These are phyloP conservation scores for Cinara cedri DNA, from an alignment of 2,888 invertebrate genomes.

Conservation along the genomic window DNA sequence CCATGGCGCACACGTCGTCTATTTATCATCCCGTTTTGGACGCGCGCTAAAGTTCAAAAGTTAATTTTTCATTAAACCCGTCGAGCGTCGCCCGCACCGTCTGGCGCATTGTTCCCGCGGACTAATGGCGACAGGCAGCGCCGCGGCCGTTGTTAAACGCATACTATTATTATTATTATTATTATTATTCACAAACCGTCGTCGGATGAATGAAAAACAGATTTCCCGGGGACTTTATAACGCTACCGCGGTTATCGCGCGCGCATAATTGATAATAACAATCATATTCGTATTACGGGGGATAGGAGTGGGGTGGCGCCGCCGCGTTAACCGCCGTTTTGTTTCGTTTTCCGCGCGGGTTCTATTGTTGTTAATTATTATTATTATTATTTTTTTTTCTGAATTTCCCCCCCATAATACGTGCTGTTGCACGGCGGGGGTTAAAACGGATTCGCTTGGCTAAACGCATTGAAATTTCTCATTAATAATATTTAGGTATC, in stretches of 20 bases:
- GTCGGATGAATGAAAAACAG: slow-evolving; percentile 32
- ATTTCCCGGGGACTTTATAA: slow-evolving; percentile 4
- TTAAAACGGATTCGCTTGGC: background rate
- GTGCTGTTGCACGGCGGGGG: too few relatives aligned
- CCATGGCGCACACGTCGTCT: background rate
- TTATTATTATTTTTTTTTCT: too few relatives aligned
- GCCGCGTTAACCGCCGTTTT: background rate
- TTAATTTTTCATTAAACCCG: slow-evolving; percentile 48
- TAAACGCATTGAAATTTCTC: background rate
- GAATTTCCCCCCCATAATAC: background rate
- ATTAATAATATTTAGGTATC: too few relatives aligned
- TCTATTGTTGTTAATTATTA: too few relatives aligned
- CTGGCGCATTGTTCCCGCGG: background rate
- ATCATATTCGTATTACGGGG: too few relatives aligned
- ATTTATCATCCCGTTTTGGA: slow-evolving; percentile 34
- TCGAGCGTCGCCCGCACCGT: background rate
- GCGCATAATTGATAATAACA: background rate
- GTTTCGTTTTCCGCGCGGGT: slow-evolving; percentile 6
- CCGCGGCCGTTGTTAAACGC: background rate
- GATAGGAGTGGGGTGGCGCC: too few relatives aligned
- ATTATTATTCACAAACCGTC: too few relatives aligned
- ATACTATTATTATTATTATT: too few relatives aligned
- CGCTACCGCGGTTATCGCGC: background rate
- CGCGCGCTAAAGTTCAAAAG: slow-evolving; percentile 34
- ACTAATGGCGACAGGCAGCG: background rate